Conservation (phyloP, 2,888 invertebrate genomes). For the Dioctria rufipes region DNA sequence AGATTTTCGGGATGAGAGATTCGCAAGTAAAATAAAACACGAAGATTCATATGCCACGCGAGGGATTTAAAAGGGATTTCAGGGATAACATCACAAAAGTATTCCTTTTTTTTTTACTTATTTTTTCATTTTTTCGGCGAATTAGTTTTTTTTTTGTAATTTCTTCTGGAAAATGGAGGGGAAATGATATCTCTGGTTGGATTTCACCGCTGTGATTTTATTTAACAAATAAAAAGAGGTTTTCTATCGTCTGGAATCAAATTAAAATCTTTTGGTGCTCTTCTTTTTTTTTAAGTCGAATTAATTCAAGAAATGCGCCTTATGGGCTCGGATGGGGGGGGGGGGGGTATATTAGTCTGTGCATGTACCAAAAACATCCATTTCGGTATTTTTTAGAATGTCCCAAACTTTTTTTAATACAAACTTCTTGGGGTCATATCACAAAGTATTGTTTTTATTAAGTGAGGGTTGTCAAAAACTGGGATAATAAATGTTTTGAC, state of each 20-base stretch:
- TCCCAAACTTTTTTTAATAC: too few relatives aligned
- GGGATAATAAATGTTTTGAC: too few relatives aligned
- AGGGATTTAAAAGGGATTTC: conserved; percentile 32
- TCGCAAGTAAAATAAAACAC: conserved; percentile 32
- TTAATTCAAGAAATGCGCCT: too few relatives aligned
- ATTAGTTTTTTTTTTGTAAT: conserved; percentile 43
- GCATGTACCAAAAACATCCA: too few relatives aligned
- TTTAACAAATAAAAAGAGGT: not conserved
- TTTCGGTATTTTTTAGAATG: too few relatives aligned
- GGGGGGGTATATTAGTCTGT: too few relatives aligned
- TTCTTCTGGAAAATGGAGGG: conserved; percentile 32
- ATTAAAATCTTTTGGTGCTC: conserved; percentile 4
- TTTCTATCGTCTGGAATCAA: conserved; percentile 18
- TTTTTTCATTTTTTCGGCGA: conserved; percentile 27
- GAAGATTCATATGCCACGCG: conserved; percentile 30
- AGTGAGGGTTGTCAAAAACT: too few relatives aligned
- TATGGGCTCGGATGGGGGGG: too few relatives aligned
- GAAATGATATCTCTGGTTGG: conserved; percentile 33
- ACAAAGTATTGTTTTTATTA: too few relatives aligned
- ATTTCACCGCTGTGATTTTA: conserved; percentile 27
- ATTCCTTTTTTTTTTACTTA: conserved; percentile 33
- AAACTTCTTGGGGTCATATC: too few relatives aligned
- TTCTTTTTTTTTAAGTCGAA: too few relatives aligned
- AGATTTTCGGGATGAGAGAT: conserved; percentile 37
- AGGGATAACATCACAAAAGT: conserved; percentile 45